phyloP scores from a whole-genome alignment of 2,113 vertebrate genomes.

The Protomyctophum bolini region DNA sequence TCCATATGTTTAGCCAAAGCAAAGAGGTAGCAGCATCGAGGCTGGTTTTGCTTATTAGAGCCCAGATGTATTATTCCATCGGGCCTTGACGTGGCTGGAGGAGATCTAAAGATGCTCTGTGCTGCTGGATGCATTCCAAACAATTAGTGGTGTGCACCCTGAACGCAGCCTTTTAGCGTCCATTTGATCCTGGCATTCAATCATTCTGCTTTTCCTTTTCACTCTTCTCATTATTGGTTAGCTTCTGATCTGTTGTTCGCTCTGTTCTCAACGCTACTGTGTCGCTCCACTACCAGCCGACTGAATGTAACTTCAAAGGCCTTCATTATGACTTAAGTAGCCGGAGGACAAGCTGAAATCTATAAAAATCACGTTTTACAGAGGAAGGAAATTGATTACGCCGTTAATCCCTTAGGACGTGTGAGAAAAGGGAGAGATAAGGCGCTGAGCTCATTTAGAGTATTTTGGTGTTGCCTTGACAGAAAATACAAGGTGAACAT shows the following conservation, averaged over 20 bases:
- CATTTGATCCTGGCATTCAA: constrained; percentile 13
- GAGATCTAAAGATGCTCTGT: constrained; percentile 5
- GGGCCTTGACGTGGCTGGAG: not conserved
- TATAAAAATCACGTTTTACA: not conserved
- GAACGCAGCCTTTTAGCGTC: constrained; percentile 22
- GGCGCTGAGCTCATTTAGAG: not conserved
- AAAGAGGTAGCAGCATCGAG: not conserved
- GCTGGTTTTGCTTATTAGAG: constrained; percentile 4
- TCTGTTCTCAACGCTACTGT: not conserved
- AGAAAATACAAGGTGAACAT: not conserved
- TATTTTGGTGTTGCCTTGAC: not conserved
- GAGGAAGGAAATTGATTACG: constrained; percentile 13
- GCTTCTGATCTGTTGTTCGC: not conserved
- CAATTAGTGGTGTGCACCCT: not conserved
- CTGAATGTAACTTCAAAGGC: constrained; percentile 22
- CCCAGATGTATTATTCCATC: not conserved
- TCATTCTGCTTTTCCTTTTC: not conserved
- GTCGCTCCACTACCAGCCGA: not conserved
- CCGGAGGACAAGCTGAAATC: not conserved
- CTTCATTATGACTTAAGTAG: constrained; percentile 3
- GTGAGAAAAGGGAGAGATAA: not conserved
- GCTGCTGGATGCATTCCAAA: constrained; percentile 8
- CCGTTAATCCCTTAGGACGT: constrained; percentile 6
- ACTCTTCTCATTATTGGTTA: not conserved
- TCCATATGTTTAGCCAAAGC: constrained; percentile 18